These are phyloP conservation scores for Heliocidaris tuberculata DNA, from an alignment of 35 echinoderm and acorn worm species.

Conservation along the genomic window DNA sequence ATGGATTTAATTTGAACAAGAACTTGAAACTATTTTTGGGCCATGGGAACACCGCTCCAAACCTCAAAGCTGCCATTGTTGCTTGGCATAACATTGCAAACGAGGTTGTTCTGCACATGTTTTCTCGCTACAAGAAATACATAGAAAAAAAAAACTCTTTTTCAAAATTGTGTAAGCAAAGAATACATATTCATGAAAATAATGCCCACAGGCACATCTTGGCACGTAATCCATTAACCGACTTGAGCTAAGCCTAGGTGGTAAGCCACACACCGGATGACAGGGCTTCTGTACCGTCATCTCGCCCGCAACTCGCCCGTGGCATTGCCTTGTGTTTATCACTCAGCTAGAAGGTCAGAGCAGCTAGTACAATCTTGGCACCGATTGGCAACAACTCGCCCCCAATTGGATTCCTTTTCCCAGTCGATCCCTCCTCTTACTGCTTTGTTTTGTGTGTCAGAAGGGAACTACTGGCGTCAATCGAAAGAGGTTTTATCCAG, in stretches of 20 bases:
- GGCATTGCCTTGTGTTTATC: conserved; percentile 44
- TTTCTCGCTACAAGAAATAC: neutral
- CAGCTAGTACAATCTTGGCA: conserved; percentile 18
- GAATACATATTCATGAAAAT: conserved; percentile 15
- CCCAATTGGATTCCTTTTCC: neutral
- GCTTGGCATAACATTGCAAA: neutral
- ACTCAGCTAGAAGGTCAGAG: conserved; percentile 41
- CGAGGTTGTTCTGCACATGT: neutral
- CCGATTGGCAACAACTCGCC: conserved; percentile 25
- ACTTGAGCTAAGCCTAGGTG: conserved; percentile 27
- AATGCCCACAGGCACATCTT: neutral
- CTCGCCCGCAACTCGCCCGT: conserved; percentile 35
- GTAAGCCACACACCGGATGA: conserved; percentile 32
- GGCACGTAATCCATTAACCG: conserved; percentile 45
- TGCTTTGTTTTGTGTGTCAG: neutral
- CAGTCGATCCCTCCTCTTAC: neutral
- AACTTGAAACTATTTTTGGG: neutral
- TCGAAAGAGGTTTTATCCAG: neutral
- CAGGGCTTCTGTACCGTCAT: neutral
- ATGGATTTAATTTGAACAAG: neutral
- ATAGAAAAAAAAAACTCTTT: neutral
- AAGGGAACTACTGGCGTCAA: neutral
- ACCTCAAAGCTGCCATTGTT: neutral
- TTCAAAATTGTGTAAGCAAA: neutral
- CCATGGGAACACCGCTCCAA: neutral